A percentile compares a stretch with the other conserved stretches of the same genome.
phyloP scores from a whole-genome alignment of 2,113 vertebrate species.

The Ivindomyrus marchei region DNA sequence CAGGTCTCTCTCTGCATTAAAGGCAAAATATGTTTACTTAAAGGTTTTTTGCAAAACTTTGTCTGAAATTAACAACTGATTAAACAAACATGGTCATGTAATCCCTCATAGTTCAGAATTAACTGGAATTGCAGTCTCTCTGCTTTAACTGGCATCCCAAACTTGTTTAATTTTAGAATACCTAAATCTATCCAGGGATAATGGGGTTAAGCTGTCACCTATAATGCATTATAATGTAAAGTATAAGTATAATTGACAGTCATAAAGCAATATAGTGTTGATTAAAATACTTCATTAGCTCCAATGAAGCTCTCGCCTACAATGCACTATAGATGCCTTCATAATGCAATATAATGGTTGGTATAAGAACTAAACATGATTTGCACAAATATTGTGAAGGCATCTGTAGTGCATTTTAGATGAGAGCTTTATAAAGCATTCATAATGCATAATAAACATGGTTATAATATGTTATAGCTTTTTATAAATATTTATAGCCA shows the following conservation, averaged over 20 bases:
- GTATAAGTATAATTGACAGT: too few relatives aligned
- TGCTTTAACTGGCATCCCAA: neutral
- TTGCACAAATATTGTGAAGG: neutral
- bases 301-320: neutral
- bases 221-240: neutral
- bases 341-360: neutral
- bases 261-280: too few relatives aligned
- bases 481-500: neutral
- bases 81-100: neutral
- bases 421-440: neutral
- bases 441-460: neutral
- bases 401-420: neutral
- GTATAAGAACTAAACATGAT: neutral
- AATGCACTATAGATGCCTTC: neutral
- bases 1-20: neutral
- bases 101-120: neutral
- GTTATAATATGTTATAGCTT: neutral
- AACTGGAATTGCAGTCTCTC: neutral
- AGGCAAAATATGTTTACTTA: neutral
- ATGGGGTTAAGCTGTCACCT: neutral
- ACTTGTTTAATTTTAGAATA: neutral
- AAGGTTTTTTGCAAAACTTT: neutral
- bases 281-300: too few relatives aligned
- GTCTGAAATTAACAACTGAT: neutral
- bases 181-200: neutral